Percentiles rank a stretch among this genome's conserved stretches.
These are phyloP conservation scores for Cuniculus paca DNA, from an alignment of 2,797 vertebrate genomes.

Conservation along the genomic window DNA sequence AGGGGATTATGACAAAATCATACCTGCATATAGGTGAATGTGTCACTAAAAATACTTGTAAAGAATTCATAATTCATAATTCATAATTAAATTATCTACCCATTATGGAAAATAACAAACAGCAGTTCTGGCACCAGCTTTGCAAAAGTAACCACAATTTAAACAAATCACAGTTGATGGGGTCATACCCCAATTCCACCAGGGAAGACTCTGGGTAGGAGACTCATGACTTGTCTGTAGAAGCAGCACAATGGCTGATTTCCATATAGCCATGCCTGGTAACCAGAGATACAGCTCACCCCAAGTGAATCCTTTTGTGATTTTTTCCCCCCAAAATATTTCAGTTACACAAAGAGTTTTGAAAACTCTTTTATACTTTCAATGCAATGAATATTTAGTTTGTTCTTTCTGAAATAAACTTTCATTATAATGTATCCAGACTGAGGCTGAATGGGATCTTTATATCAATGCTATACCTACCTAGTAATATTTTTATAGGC, in stretches of 20 bases:
- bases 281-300: neutral
- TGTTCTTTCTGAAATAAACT: neutral
- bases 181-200: neutral
- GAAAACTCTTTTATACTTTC: neutral
- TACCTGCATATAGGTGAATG: neutral
- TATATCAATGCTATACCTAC: neutral
- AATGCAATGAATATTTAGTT: constrained; percentile 9
- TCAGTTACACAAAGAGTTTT: constrained; percentile 20
- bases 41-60: constrained; percentile 5
- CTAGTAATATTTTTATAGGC: neutral
- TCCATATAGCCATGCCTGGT: neutral
- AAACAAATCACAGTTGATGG: neutral
- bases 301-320: neutral
- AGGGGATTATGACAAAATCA: neutral
- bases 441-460: neutral
- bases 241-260: neutral
- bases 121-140: neutral
- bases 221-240: neutral
- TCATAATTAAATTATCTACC: neutral
- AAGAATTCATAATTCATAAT: constrained; percentile 40
- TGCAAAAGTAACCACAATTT: constrained; percentile 1
- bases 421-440: neutral
- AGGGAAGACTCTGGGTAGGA: neutral
- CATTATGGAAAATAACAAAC: neutral
- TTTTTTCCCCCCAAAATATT: neutral